phyloP scores from a whole-genome alignment of 1,140 invertebrate genomes.

The Lepidotrigona ventralis region DNA sequence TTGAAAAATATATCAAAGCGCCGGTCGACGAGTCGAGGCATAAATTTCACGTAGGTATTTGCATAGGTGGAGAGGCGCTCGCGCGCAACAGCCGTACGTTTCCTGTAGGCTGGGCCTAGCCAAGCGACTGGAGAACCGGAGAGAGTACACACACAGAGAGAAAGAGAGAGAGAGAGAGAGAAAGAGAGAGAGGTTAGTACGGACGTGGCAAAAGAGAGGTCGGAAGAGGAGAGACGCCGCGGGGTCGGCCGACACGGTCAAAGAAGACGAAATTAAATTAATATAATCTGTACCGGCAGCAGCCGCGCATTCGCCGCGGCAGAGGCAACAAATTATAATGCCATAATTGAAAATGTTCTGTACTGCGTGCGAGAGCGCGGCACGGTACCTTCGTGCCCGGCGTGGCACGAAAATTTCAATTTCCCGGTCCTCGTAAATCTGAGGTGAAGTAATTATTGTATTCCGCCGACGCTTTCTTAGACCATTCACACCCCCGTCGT shows the following conservation, averaged over 20 bases:
- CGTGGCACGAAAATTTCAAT: constrained; percentile 78
- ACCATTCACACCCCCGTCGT: constrained; percentile 70
- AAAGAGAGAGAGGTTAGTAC: background rate
- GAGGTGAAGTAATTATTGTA: constrained; percentile 80
- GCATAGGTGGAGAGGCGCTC: constrained; percentile 28
- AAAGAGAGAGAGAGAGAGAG: too few species aligned
- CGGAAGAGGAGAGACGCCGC: constrained; percentile 8
- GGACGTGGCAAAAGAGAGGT: background rate
- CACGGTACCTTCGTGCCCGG: constrained; percentile 46
- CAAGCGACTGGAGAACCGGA: background rate
- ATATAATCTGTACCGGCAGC: constrained; percentile 73
- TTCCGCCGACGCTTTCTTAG: constrained; percentile 76
- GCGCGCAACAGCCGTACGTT: constrained; percentile 10
- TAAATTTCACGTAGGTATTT: constrained; percentile 44
- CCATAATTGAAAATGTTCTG: constrained; percentile 79
- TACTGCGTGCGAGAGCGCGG: constrained; percentile 56
- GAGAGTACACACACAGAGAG: too few species aligned
- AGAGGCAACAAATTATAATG: constrained; percentile 78
- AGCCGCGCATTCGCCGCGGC: constrained; percentile 67
- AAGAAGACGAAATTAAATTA: constrained; percentile 78
- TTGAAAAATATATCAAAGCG: constrained; percentile 53
- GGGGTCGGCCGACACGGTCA: constrained; percentile 61
- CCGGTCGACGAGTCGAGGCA: constrained; percentile 28
- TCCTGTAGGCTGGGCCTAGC: background rate
- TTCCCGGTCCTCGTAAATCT: constrained; percentile 78